Percentiles rank a stretch among this genome's conserved stretches.
Conservation (phyloP, 1,140 invertebrate genomes). For the Polypedilum pembai region DNA sequence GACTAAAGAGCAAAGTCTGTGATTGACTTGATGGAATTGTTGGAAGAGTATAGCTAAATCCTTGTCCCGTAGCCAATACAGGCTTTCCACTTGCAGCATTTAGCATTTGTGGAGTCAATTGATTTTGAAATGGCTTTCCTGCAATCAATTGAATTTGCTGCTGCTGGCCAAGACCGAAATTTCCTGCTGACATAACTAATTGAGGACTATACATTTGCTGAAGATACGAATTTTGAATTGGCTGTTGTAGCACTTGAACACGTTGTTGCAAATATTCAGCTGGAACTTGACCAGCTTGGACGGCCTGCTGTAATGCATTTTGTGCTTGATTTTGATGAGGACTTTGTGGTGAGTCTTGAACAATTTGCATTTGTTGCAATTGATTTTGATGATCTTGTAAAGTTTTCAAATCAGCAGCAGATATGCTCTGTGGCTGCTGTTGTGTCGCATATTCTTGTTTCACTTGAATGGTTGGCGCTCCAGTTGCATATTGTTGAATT, state of each 20-base stretch:
- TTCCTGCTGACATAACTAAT: conserved; percentile 64
- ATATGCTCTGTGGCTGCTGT: conserved; percentile 28
- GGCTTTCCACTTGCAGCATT: conserved; percentile 62
- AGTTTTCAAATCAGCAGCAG: conserved; percentile 40
- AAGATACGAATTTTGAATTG: conserved; percentile 67
- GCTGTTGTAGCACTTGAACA: conserved; percentile 75
- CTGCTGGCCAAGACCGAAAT: conserved; percentile 69
- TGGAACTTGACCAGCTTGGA: conserved; percentile 40
- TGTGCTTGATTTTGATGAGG: conserved; percentile 50
- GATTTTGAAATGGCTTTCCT: conserved; percentile 72
- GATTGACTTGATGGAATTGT: conserved; percentile 68
- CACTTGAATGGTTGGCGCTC: conserved; percentile 45
- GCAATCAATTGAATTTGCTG: conserved; percentile 62
- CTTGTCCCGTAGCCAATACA: conserved; percentile 50
- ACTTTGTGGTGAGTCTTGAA: conserved; percentile 42
- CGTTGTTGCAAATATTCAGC: conserved; percentile 54
- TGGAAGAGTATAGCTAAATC: conserved; percentile 59
- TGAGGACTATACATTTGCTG: conserved; percentile 74
- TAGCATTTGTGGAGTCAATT: conserved; percentile 69
- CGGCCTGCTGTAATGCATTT: conserved; percentile 45
- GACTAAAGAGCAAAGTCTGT: conserved; percentile 72
- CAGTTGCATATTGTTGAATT: conserved; percentile 38
- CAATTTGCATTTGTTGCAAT: conserved; percentile 44
- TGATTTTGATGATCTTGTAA: conserved; percentile 44
- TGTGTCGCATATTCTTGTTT: conserved; percentile 45